Evolutionary conservation across 23 tunicate species (phyloP), one percentile per base, ranked within the genome.

Genomic region (Pegea sp.): DNA sequence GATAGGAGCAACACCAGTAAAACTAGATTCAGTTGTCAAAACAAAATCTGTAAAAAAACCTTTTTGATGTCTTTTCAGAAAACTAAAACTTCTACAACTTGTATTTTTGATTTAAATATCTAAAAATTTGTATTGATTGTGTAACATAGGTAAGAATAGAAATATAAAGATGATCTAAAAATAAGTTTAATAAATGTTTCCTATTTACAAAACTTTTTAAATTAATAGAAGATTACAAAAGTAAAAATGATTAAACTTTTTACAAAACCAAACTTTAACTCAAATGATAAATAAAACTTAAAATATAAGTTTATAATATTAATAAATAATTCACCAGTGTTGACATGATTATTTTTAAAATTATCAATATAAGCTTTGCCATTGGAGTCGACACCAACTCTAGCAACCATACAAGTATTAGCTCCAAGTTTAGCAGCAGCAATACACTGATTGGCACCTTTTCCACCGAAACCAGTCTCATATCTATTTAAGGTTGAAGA

Each of bases 361-460:
- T 74, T 59, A 51, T 63, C 50, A 24, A 74, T 46, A 54, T 42
- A 86, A 24, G 46, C 25, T 5, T 68, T 48, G 2, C 96, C 96
- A 68, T 86, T 58, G 23, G 23, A 26, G 59, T 86, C 96, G 6
- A 61, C 34, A 1, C 96, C 96, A 48, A 86, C 96, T 68, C 64
- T 69, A 32, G 70, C 70, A 24, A 86, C 61, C 86, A 86, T 68
- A 24, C 64, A 58, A 28, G 66, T 44, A 27, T 63, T 62, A 11
- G 77, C 96, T 4, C 86, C 96, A 22, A 74, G 58, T 74, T 74
- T 86, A 7, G 71, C 52, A 21, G 96, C 96, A 38, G 86, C 86
- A 24, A 86, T 86, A 52, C 77, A 68, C 57, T 86, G 96, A 48
- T 86, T 86, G n/a, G 86, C 87, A 8, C 96, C 96, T 69, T 86